Evolutionary conservation across 2,113 vertebrate species (phyloP).

Genomic region (Trinectes maculatus): DNA sequence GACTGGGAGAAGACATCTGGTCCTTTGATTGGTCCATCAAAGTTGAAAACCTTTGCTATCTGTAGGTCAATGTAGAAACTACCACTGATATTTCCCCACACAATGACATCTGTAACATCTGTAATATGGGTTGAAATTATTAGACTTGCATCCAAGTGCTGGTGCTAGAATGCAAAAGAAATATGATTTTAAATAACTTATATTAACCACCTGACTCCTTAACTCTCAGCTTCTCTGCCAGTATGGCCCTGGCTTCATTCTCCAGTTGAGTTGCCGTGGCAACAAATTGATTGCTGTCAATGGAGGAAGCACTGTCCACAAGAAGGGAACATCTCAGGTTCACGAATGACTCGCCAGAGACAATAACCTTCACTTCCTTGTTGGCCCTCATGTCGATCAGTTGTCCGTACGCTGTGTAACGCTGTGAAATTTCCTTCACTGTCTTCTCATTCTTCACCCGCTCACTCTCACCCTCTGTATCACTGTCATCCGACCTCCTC

Average conservation of each 20-base stretch:
- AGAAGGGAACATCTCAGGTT: slow-evolving; percentile 87
- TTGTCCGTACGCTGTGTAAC: slow-evolving; percentile 82
- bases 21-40: slow-evolving; percentile 84
- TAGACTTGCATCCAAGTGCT: neutral
- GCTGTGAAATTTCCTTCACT: slow-evolving; percentile 50
- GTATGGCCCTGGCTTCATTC: slow-evolving; percentile 81
- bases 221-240: slow-evolving; percentile 85
- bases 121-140: slow-evolving; percentile 11
- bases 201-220: slow-evolving; percentile 75
- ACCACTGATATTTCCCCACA: slow-evolving; percentile 93
- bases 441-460: slow-evolving; percentile 33
- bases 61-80: slow-evolving; percentile 88
- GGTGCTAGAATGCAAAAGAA: fast-evolving
- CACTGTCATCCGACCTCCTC: neutral
- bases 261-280: slow-evolving; percentile 83
- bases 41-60: slow-evolving; percentile 84
- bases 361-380: slow-evolving; percentile 83
- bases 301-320: slow-evolving; percentile 65
- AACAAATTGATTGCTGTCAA: slow-evolving; percentile 82
- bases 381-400: slow-evolving; percentile 84
- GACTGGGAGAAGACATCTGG: slow-evolving; percentile 81
- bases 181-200: neutral
- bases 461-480: slow-evolving; percentile 36
- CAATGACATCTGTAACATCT: slow-evolving; percentile 88
- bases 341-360: slow-evolving; percentile 83